Evolutionary conservation across 1,140 invertebrate species (phyloP).

Genomic region (Argopecten irradians): DNA sequence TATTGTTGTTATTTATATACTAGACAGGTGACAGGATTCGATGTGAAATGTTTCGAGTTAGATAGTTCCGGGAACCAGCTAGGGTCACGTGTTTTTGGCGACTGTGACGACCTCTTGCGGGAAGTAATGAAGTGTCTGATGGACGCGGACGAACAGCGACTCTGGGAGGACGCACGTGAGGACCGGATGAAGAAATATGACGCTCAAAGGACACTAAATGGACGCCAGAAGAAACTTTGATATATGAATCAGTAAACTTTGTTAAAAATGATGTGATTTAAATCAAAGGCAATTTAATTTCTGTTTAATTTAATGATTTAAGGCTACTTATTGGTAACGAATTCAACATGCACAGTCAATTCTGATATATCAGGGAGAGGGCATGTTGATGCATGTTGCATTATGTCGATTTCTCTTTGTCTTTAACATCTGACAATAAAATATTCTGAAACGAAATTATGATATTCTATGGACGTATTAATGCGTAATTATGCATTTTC

Average conservation of each 20-base stretch:
- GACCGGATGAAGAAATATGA: slow-evolving; percentile 40
- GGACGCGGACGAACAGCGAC: slow-evolving; percentile 38
- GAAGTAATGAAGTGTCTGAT: slow-evolving; percentile 58
- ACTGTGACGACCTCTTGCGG: slow-evolving; percentile 62
- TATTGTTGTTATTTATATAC: neutral
- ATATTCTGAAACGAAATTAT: too few relatives aligned
- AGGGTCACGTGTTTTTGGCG: slow-evolving; percentile 60
- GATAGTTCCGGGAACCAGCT: slow-evolving; percentile 31
- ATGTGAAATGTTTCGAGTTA: slow-evolving; percentile 45
- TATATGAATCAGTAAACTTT: neutral
- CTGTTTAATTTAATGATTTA: too few relatives aligned
- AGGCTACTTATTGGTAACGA: too few relatives aligned
- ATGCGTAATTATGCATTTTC: too few relatives aligned
- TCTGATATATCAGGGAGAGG: too few relatives aligned
- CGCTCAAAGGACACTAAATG: neutral
- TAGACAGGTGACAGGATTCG: slow-evolving; percentile 59
- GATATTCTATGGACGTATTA: too few relatives aligned
- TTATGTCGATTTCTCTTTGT: too few relatives aligned
- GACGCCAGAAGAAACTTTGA: neutral
- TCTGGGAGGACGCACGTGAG: slow-evolving; percentile 52
- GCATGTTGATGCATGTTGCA: too few relatives aligned
- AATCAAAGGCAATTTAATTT: too few relatives aligned
- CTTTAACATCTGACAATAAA: too few relatives aligned
- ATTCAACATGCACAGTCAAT: too few relatives aligned
- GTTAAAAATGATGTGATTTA: too few relatives aligned